These are phyloP conservation scores for Enteromius radiatus DNA, from an alignment of 2,797 vertebrate species.

Conservation along the genomic window DNA sequence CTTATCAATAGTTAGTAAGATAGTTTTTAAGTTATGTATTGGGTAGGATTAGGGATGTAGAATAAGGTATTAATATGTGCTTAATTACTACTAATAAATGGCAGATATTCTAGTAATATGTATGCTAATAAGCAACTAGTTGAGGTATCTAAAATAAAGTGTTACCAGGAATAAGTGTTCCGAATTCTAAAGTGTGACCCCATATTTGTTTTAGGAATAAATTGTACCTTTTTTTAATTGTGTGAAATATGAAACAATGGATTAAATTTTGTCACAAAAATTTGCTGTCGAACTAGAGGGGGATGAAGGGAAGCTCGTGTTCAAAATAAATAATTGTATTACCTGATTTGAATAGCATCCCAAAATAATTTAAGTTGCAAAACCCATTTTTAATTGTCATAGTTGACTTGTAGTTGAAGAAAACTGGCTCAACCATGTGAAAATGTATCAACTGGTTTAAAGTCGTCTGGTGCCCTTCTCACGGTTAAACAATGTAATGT, in stretches of 20 bases:
- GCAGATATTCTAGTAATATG: too few relatives aligned
- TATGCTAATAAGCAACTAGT: too few relatives aligned
- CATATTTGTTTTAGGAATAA: neutral
- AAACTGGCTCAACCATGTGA: constrained; percentile 33
- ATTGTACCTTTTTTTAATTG: neutral
- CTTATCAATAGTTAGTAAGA: too few relatives aligned
- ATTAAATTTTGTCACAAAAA: neutral
- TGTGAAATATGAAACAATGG: neutral
- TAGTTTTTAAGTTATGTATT: too few relatives aligned
- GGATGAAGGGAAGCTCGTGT: neutral
- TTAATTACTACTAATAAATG: too few relatives aligned
- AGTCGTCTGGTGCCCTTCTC: constrained; percentile 53
- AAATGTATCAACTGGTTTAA: constrained; percentile 57
- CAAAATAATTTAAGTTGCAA: neutral
- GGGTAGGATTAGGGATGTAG: too few relatives aligned
- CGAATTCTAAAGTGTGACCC: neutral
- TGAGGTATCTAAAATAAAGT: too few relatives aligned
- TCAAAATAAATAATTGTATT: neutral
- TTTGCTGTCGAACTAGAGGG: neutral
- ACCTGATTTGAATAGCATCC: neutral
- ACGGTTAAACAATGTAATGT: constrained; percentile 65
- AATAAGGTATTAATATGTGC: too few relatives aligned
- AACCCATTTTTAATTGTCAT: neutral
- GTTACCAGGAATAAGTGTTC: too few relatives aligned
- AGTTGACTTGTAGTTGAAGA: constrained; percentile 7